These are phyloP conservation scores for Pocota personata DNA, from an alignment of 2,888 invertebrate species.

Conservation along the genomic window DNA sequence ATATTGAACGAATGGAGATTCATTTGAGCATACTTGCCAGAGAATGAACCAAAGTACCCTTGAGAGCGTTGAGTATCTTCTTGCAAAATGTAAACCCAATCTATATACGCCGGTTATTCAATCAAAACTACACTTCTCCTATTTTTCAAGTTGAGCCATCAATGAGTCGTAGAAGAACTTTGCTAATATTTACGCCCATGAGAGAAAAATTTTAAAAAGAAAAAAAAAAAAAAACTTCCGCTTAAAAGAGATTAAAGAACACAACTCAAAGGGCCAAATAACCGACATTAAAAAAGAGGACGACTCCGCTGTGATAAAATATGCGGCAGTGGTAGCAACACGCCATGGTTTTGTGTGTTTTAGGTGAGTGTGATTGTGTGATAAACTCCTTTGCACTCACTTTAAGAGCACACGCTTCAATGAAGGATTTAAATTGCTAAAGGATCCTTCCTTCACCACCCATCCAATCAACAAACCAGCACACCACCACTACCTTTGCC, in stretches of 20 bases:
- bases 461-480: conserved; percentile 5
- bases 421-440: conserved; percentile 74
- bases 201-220: conserved; percentile 10
- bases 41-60: too few relatives aligned
- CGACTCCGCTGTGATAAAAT: conserved; percentile 69
- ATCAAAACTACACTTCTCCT: conserved; percentile 16
- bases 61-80: too few relatives aligned
- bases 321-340: conserved; percentile 73
- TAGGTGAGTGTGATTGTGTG: conserved; percentile 73
- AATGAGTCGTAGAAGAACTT: conserved; percentile 35
- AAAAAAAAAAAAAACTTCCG: conserved; percentile 15
- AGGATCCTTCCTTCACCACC: conserved; percentile 46
- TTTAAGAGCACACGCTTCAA: conserved; percentile 73
- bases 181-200: conserved; percentile 47
- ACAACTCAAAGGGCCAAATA: conserved; percentile 70
- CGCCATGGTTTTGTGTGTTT: conserved; percentile 66
- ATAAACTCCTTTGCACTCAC: conserved; percentile 73
- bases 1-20: too few relatives aligned
- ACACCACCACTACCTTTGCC: conserved; percentile 25
- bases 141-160: conserved; percentile 55
- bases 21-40: too few relatives aligned
- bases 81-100: too few relatives aligned
- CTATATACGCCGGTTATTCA: neutral
- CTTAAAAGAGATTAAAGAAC: conserved; percentile 60
- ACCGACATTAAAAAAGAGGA: conserved; percentile 72